Evolutionary conservation across 64 coral and sea anemone genomes (phyloP).

Genomic region (Stichodactyla mertensii): DNA sequence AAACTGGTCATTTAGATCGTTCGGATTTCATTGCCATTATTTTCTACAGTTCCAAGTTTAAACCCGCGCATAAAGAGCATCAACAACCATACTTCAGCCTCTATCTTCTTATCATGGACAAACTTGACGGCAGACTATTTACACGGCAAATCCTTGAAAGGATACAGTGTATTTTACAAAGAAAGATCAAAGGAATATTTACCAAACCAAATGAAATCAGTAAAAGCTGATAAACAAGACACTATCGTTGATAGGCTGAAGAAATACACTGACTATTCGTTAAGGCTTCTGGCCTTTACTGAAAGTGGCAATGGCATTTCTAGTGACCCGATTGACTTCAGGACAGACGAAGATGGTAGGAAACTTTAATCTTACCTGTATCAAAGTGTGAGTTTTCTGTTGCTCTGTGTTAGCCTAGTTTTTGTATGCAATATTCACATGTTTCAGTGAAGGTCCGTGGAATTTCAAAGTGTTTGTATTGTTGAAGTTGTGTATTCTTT

Average conservation of each 20-base stretch:
- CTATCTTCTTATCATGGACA: constrained; percentile 36
- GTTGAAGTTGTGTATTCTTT: too few species aligned
- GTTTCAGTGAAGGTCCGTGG: too few species aligned
- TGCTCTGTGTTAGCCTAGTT: too few species aligned
- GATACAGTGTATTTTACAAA: constrained; percentile 52
- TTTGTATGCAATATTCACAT: too few species aligned
- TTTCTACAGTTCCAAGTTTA: constrained; percentile 26
- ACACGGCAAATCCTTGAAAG: background rate
- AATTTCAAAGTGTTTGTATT: too few species aligned
- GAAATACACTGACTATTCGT: constrained; percentile 27
- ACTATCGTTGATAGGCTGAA: constrained; percentile 1
- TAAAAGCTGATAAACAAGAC: background rate
- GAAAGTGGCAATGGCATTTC: constrained; percentile 47
- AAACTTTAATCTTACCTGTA: background rate
- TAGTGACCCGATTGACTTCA: constrained; percentile 14
- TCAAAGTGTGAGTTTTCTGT: too few species aligned
- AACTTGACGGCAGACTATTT: background rate
- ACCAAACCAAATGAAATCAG: constrained; percentile 1
- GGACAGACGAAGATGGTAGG: constrained; percentile 63
- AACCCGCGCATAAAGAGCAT: background rate
- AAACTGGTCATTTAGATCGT: too few species aligned
- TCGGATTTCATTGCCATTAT: background rate
- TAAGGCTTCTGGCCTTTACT: constrained; percentile 50
- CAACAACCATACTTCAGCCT: constrained; percentile 28
- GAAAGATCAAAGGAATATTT: background rate